These are phyloP conservation scores for Limnephilus auricula DNA, from an alignment of 2,888 invertebrate genomes.

Conservation along the genomic window DNA sequence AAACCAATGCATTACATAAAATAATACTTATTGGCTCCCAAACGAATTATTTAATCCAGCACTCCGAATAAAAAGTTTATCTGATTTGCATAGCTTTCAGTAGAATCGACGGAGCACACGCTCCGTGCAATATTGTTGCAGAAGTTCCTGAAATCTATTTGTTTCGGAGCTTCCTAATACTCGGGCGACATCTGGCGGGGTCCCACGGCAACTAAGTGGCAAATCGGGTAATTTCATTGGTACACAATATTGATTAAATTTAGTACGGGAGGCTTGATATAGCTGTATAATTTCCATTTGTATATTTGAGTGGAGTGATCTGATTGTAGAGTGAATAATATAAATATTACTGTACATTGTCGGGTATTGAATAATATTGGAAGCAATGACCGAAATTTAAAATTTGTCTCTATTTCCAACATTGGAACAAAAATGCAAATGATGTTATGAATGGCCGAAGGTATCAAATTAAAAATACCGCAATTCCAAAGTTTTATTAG, in stretches of 20 bases:
- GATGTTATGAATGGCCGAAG: too few species aligned
- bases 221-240: conserved; percentile 43
- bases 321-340: too few species aligned
- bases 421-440: too few species aligned
- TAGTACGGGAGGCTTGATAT: neutral
- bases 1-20: neutral
- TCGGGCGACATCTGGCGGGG: conserved; percentile 26
- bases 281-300: neutral
- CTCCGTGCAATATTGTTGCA: neutral
- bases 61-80: neutral
- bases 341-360: too few species aligned
- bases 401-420: too few species aligned
- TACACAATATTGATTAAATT: conserved; percentile 43
- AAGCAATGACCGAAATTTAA: too few species aligned
- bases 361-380: too few species aligned
- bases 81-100: neutral
- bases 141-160: conserved; percentile 29
- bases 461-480: too few species aligned
- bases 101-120: neutral
- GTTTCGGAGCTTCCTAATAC: conserved; percentile 34
- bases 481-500: too few species aligned
- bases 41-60: neutral
- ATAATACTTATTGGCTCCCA: neutral
- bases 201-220: conserved; percentile 38
- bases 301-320: neutral